These are phyloP conservation scores for Scalopus aquaticus DNA, from an alignment of 2,113 vertebrate genomes.

Conservation along the genomic window DNA sequence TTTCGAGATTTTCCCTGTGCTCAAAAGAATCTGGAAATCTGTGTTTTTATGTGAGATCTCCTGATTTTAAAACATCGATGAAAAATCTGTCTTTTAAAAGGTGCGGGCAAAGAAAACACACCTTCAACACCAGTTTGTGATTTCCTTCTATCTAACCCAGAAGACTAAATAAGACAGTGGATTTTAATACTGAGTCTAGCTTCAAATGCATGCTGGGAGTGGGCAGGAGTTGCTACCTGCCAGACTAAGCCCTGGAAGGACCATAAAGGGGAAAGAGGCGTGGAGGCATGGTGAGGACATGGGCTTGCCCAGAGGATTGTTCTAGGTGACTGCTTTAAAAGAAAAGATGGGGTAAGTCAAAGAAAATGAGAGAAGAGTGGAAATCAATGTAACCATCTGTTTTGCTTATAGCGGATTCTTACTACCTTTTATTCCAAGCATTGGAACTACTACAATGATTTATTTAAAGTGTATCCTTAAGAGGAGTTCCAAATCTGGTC, in stretches of 20 bases:
- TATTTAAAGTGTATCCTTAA: not conserved
- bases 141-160: not conserved
- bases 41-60: not conserved
- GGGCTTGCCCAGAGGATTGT: not conserved
- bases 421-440: not conserved
- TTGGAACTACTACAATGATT: not conserved
- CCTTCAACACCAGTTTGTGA: not conserved
- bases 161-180: not conserved
- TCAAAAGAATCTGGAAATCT: not conserved
- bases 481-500: not conserved
- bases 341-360: not conserved
- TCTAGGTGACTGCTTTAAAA: no score
- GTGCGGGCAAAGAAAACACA: not conserved
- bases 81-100: not conserved
- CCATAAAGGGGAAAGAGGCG: not conserved
- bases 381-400: not conserved
- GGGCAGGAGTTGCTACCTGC: not conserved
- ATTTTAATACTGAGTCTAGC: not conserved
- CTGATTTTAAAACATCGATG: not conserved
- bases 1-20: not conserved
- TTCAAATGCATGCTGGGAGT: not conserved
- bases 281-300: not conserved
- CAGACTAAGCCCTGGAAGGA: not conserved
- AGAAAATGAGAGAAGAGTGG: not conserved
- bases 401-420: not conserved